phyloP scores from a whole-genome alignment of 2,113 vertebrate species.

The Microtus pennsylvanicus region DNA sequence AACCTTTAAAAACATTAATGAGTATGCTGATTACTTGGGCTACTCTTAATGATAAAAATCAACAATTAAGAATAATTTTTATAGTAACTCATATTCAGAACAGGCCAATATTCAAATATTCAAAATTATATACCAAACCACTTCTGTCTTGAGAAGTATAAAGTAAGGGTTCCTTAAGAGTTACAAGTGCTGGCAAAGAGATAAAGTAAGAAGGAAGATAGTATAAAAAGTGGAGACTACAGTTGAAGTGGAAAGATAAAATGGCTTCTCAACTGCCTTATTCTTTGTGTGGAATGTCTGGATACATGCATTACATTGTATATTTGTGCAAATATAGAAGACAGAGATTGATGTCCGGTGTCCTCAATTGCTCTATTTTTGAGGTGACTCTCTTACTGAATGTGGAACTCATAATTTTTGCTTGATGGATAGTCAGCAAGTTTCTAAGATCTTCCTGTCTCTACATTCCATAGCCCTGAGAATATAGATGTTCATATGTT shows the following conservation, averaged over 20 bases:
- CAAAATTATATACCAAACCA: background rate
- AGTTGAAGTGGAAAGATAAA: background rate
- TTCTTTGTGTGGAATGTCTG: background rate
- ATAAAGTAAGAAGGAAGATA: background rate
- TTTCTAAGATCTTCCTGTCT: background rate
- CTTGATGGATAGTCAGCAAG: background rate
- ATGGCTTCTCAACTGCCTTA: background rate
- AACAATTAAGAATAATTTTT: background rate
- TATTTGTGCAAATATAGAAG: too few relatives aligned
- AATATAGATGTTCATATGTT: background rate
- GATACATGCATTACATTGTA: background rate
- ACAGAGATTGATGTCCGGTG: rapidly evolving
- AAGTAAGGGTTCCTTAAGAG: background rate
- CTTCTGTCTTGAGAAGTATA: background rate
- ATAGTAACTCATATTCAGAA: background rate
- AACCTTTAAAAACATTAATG: background rate
- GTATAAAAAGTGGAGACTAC: background rate
- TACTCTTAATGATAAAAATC: background rate
- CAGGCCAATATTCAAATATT: background rate
- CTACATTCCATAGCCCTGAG: background rate
- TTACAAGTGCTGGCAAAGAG: background rate
- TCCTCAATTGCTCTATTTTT: too few relatives aligned
- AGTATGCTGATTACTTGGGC: background rate
- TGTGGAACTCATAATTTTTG: background rate
- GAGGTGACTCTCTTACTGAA: background rate